Evolutionary conservation across 2,888 invertebrate species (phyloP).

Genomic region (Odontomyia ornata): DNA sequence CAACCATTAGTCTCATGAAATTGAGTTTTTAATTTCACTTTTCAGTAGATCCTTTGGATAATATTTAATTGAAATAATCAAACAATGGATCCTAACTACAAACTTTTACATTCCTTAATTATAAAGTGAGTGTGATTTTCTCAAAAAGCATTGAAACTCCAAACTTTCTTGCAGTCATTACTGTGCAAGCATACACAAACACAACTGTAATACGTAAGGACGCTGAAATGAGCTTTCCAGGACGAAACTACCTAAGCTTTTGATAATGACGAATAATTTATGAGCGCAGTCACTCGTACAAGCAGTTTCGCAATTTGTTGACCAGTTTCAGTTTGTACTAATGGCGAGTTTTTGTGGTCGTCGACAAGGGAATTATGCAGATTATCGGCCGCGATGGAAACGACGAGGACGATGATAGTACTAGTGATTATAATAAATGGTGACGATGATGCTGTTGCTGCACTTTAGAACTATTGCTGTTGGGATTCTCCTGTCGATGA

Average conservation of each 20-base stretch:
- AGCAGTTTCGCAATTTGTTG: neutral
- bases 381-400: conserved; percentile 1
- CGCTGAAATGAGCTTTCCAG: neutral
- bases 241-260: conserved; percentile 3
- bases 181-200: neutral
- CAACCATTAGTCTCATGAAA: too few relatives aligned
- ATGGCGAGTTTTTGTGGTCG: conserved; percentile 11
- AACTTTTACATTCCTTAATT: too few relatives aligned
- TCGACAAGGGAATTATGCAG: conserved; percentile 7
- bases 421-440: neutral
- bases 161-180: neutral
- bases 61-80: too few relatives aligned
- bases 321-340: neutral
- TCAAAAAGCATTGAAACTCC: too few relatives aligned
- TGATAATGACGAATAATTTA: conserved; percentile 22
- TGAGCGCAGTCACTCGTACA: neutral
- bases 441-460: neutral
- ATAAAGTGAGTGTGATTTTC: too few relatives aligned
- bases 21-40: too few relatives aligned
- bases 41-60: too few relatives aligned
- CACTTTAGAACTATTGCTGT: neutral
- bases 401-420: neutral
- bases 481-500: too few relatives aligned
- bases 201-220: neutral
- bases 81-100: too few relatives aligned